phyloP scores from a whole-genome alignment of 2,888 invertebrate species.

The Myathropa florea region DNA sequence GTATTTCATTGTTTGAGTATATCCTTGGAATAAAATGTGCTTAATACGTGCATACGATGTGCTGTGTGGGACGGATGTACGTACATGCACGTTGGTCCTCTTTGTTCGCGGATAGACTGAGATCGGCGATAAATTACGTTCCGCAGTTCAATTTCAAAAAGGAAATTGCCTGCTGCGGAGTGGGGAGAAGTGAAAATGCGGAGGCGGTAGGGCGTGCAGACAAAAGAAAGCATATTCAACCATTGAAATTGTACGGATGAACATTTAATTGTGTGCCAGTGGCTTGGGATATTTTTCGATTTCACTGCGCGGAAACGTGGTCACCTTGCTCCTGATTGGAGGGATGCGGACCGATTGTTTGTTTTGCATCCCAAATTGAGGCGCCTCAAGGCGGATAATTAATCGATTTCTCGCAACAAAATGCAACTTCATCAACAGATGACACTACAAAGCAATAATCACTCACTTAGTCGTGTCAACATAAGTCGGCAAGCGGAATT shows the following conservation, averaged over 20 bases:
- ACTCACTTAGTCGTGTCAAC: neutral
- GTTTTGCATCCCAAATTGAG: no score
- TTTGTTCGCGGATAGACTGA: slow-evolving; percentile 20
- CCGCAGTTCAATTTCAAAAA: slow-evolving; percentile 63
- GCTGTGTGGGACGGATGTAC: slow-evolving; percentile 17
- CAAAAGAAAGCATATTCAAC: slow-evolving; percentile 49
- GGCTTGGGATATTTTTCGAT: neutral
- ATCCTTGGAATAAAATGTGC: slow-evolving; percentile 45
- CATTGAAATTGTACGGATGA: slow-evolving; percentile 37
- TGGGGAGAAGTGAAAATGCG: slow-evolving; percentile 9
- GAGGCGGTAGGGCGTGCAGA: neutral
- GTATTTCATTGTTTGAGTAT: neutral
- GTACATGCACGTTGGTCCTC: neutral
- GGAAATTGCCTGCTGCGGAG: slow-evolving; percentile 58
- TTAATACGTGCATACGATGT: slow-evolving; percentile 41
- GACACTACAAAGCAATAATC: neutral
- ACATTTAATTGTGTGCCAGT: slow-evolving; percentile 34
- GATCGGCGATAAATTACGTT: slow-evolving; percentile 56
- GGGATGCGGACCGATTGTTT: no score
- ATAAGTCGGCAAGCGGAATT: neutral
- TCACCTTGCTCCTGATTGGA: neutral
- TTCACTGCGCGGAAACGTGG: neutral
- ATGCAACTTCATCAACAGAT: neutral
- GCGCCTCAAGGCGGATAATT: neutral
- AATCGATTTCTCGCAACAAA: neutral